Conservation (phyloP, 2,888 invertebrate species). For the Ctena decussata region DNA sequence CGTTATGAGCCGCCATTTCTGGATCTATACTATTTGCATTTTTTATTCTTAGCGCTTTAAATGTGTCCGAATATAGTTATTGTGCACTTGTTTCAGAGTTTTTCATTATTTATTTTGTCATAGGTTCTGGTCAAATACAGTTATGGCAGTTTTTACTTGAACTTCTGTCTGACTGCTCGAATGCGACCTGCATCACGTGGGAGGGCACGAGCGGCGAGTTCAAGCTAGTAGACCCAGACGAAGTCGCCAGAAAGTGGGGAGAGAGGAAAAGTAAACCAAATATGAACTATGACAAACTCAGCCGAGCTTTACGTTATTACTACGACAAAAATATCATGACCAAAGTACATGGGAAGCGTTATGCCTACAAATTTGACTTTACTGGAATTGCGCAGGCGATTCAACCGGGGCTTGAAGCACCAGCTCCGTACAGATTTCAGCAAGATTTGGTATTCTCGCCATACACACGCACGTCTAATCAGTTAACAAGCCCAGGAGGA, state of each 20-base stretch:
- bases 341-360: constrained; percentile 98
- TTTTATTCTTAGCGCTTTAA: too few species aligned
- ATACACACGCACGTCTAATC: constrained; percentile 88
- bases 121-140: constrained; percentile 95
- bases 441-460: constrained; percentile 96
- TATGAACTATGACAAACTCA: constrained; percentile 99
- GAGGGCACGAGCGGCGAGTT: constrained; percentile 98
- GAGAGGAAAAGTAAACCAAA: constrained; percentile 97
- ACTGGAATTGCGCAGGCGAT: constrained; percentile 93
- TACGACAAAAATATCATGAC: constrained; percentile 99
- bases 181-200: constrained; percentile 97
- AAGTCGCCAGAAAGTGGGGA: constrained; percentile 97
- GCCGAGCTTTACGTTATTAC: constrained; percentile 97
- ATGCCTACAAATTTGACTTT: constrained; percentile 98
- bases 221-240: constrained; percentile 97
- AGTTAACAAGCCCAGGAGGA: constrained; percentile 47
- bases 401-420: constrained; percentile 93
- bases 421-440: constrained; percentile 96
- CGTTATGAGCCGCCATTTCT: too few species aligned
- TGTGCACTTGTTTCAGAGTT: too few species aligned
- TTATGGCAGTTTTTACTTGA: constrained; percentile 99
- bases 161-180: constrained; percentile 94
- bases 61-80: too few species aligned
- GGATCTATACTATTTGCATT: too few species aligned
- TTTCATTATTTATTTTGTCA: too few species aligned